These are phyloP conservation scores for Conus ventricosus DNA, from an alignment of 1,140 invertebrate species.

Conservation along the genomic window DNA sequence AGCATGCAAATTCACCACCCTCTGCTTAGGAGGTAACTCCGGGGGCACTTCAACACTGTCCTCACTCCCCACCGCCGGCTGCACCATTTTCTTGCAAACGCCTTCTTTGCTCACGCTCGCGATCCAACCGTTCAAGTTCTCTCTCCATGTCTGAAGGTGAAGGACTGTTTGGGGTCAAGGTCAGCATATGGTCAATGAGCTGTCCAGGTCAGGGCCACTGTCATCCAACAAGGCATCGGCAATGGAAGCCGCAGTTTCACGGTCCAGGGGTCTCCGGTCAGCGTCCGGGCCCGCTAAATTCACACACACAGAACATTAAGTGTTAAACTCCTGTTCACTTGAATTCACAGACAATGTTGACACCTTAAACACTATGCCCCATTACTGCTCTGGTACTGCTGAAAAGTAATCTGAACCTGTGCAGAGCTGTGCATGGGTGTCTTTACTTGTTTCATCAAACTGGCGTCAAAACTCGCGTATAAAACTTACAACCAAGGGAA, in stretches of 20 bases:
- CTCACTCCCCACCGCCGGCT: neutral
- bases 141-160: conserved; percentile 44
- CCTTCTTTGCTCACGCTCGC: neutral
- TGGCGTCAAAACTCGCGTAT: too few species aligned
- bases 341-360: too few species aligned
- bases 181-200: conserved; percentile 64
- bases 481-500: too few species aligned
- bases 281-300: neutral
- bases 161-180: conserved; percentile 60
- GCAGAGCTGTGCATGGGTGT: too few species aligned
- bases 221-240: conserved; percentile 44
- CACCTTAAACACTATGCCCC: too few species aligned
- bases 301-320: too few species aligned
- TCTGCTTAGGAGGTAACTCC: conserved; percentile 67
- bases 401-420: too few species aligned
- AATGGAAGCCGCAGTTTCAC: neutral
- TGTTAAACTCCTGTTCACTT: too few species aligned
- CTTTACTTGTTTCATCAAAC: too few species aligned
- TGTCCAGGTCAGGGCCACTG: conserved; percentile 62
- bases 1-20: conserved; percentile 40
- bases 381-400: too few species aligned
- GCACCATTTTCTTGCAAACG: neutral
- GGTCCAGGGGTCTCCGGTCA: neutral
- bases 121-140: neutral
- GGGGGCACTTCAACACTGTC: conserved; percentile 59